phyloP scores from a whole-genome alignment of 2,888 invertebrate genomes.

The Anthoptus insignis region DNA sequence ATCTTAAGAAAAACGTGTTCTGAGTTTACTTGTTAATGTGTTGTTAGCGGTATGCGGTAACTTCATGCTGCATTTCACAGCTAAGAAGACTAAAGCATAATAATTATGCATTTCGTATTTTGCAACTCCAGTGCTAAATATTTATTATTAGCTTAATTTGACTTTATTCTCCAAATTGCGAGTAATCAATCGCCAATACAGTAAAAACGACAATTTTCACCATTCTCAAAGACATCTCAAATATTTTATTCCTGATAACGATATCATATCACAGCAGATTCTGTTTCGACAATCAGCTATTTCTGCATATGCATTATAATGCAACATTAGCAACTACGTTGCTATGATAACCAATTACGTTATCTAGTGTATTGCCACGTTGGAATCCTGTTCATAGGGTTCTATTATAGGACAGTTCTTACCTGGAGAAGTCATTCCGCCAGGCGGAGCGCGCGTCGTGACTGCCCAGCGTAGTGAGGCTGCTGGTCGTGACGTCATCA shows the following conservation, averaged over 20 bases:
- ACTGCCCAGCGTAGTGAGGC: slow-evolving; percentile 75
- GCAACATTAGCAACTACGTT: too few relatives aligned
- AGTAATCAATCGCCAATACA: background rate
- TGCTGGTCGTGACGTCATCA: slow-evolving; percentile 80
- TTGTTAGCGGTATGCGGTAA: too few relatives aligned
- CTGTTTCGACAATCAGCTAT: background rate
- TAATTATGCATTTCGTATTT: too few relatives aligned
- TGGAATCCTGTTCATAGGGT: background rate
- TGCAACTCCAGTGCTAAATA: too few relatives aligned
- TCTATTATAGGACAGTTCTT: slow-evolving; percentile 53
- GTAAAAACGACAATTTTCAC: background rate
- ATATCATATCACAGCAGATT: background rate
- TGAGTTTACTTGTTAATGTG: too few relatives aligned
- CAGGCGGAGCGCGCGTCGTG: slow-evolving; percentile 76
- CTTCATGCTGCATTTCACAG: too few relatives aligned
- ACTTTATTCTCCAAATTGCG: too few relatives aligned
- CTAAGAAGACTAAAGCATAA: too few relatives aligned
- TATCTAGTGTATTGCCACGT: background rate
- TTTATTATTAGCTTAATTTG: too few relatives aligned
- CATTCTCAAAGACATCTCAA: background rate
- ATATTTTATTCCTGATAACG: background rate
- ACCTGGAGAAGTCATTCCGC: slow-evolving; percentile 80
- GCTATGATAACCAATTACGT: background rate
- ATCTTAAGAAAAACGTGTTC: too few relatives aligned
- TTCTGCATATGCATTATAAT: too few relatives aligned